Conservation (phyloP, 2,113 vertebrate species). For the Irena cyanogastra region DNA sequence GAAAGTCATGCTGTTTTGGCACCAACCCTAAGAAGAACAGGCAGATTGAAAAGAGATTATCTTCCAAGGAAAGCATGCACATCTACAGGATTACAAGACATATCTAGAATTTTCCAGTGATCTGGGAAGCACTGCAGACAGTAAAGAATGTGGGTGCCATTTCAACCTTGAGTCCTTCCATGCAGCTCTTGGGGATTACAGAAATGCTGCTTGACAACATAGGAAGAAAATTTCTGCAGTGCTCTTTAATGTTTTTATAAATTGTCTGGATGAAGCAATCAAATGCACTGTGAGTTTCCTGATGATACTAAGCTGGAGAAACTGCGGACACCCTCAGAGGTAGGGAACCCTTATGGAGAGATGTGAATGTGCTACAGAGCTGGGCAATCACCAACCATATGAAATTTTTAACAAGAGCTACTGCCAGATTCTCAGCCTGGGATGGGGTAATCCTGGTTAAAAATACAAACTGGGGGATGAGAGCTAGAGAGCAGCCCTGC, state of each 20-base stretch:
- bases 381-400: background rate
- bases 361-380: background rate
- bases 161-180: background rate
- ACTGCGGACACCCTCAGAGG: background rate
- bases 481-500: background rate
- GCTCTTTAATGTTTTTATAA: background rate
- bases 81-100: background rate
- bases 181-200: background rate
- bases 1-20: background rate
- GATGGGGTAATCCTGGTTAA: background rate
- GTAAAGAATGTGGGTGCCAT: accelerated
- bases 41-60: background rate
- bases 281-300: background rate
- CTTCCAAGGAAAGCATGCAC: background rate
- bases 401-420: background rate
- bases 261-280: background rate
- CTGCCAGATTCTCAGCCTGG: background rate
- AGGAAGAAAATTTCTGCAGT: background rate
- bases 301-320: background rate
- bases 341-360: background rate
- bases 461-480: accelerated
- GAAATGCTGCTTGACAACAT: accelerated
- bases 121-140: background rate
- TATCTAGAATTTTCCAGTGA: background rate
- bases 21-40: background rate